A percentile compares a stretch with the other conserved stretches of the same genome.
Evolutionary conservation across 2,888 invertebrate species (phyloP).

Genomic region (Caenorhabditis afra): DNA sequence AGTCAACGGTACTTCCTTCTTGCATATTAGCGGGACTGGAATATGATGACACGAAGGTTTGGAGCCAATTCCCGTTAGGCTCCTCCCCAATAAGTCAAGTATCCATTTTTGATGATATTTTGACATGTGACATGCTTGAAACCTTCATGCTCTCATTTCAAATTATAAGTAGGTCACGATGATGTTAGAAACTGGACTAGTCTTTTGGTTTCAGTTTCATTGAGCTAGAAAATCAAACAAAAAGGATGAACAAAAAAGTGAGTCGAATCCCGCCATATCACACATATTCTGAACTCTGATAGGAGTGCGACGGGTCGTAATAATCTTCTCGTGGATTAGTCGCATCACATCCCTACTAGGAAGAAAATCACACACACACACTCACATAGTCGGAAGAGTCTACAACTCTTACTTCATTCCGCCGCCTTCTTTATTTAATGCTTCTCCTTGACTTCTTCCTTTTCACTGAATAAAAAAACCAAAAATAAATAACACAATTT

Average conservation of each 20-base stretch:
- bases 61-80: too few species aligned
- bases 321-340: slow-evolving; percentile 8
- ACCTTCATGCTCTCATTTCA: background rate
- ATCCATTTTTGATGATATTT: slow-evolving; percentile 30
- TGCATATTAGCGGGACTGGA: too few species aligned
- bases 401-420: background rate
- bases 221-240: too few species aligned
- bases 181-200: too few species aligned
- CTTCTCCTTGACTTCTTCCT: background rate
- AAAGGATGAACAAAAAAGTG: too few species aligned
- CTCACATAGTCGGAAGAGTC: too few species aligned
- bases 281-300: slow-evolving; percentile 5
- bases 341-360: background rate
- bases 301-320: background rate
- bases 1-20: too few species aligned
- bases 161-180: too few species aligned
- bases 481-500: slow-evolving; percentile 31
- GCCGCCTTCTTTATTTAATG: background rate
- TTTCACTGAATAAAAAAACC: background rate
- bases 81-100: slow-evolving; percentile 13
- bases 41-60: too few species aligned
- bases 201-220: too few species aligned
- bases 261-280: too few species aligned
- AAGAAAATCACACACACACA: background rate
- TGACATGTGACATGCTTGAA: slow-evolving; percentile 17